These are phyloP conservation scores for Archaeoteleia sp. DNA, from an alignment of 2,888 invertebrate genomes.

Conservation along the genomic window DNA sequence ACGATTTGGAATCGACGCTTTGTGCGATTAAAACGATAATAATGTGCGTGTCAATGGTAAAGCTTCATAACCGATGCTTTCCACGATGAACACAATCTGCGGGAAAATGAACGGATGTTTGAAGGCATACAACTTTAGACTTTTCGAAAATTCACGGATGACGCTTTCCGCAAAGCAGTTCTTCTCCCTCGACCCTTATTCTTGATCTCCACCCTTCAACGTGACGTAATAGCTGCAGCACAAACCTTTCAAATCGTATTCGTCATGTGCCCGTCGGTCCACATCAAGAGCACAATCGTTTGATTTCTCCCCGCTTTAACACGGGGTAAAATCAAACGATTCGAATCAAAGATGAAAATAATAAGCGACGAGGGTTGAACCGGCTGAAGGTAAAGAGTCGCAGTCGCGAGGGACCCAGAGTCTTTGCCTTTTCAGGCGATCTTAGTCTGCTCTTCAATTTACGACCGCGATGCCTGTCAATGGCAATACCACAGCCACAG, in stretches of 20 bases:
- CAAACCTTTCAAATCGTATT: conserved; percentile 37
- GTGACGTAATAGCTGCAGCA: conserved; percentile 13
- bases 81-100: too few relatives aligned
- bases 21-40: too few relatives aligned
- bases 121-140: too few relatives aligned
- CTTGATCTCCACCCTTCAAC: conserved; percentile 20
- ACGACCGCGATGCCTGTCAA: conserved; percentile 55
- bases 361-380: conserved; percentile 53
- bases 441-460: conserved; percentile 55
- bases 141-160: conserved; percentile 1
- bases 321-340: conserved; percentile 57
- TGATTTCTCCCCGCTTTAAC: conserved; percentile 42
- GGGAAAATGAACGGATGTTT: too few relatives aligned
- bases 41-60: too few relatives aligned
- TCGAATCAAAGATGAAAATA: conserved; percentile 68
- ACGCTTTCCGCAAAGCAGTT: conserved; percentile 20
- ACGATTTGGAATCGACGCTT: too few relatives aligned
- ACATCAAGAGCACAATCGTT: conserved; percentile 66
- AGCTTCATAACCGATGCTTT: too few relatives aligned
- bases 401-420: conserved; percentile 35
- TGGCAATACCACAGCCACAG: conserved; percentile 34
- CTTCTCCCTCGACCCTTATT: conserved; percentile 19
- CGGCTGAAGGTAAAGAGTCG: conserved; percentile 27
- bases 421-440: conserved; percentile 53
- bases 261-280: conserved; percentile 57